A percentile compares a stretch with the other conserved stretches of the same genome.
Conservation (phyloP, 2,113 vertebrate species). For the Scomber colias region DNA sequence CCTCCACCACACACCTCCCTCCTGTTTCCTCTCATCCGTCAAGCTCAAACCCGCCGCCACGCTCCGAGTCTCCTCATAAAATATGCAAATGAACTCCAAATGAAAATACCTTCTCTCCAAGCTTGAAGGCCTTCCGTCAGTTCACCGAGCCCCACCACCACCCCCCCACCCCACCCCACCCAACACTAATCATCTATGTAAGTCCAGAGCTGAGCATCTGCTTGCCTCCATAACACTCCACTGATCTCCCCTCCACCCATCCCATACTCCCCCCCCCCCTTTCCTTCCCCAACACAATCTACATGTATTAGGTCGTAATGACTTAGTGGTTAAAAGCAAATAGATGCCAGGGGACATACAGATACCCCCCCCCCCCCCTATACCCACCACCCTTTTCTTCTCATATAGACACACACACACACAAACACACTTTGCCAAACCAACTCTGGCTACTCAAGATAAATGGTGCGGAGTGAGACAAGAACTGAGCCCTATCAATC, state of each 20-base stretch:
- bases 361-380: conserved; percentile 14
- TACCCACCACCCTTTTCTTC: neutral
- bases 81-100: conserved; percentile 73
- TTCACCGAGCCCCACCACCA: conserved; percentile 66
- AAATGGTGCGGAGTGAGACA: conserved; percentile 91
- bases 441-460: conserved; percentile 93
- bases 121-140: conserved; percentile 59
- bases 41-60: conserved; percentile 53
- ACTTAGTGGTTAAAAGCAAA: conserved; percentile 98
- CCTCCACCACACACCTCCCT: conserved; percentile 12
- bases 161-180: conserved; percentile 84
- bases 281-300: conserved; percentile 86
- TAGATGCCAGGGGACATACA: conserved; percentile 92
- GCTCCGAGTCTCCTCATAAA: conserved; percentile 70
- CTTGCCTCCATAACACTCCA: conserved; percentile 87
- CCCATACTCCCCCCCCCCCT: conserved; percentile 89
- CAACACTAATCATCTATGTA: conserved; percentile 93
- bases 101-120: conserved; percentile 66
- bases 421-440: conserved; percentile 86
- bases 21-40: conserved; percentile 40
- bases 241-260: conserved; percentile 72
- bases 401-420: conserved; percentile 66
- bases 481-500: conserved; percentile 93
- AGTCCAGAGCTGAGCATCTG: conserved; percentile 95
- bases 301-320: conserved; percentile 89